Conservation (phyloP, 2,797 vertebrate species). For the Platalea minor region DNA sequence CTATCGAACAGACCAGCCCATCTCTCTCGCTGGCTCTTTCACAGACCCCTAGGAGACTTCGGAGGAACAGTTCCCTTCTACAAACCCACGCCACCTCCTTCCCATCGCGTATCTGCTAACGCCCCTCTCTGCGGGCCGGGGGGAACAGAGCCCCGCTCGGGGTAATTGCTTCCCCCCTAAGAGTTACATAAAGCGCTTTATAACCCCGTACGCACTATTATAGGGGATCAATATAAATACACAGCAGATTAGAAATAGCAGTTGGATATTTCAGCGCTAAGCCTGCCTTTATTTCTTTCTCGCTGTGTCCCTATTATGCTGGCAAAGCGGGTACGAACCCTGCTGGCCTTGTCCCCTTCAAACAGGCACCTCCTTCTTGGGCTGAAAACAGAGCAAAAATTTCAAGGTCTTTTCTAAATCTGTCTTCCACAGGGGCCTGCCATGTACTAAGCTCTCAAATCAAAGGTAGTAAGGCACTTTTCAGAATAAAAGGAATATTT, state of each 20-base stretch:
- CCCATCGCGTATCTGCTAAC: rapidly evolving
- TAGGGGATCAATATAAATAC: neutral
- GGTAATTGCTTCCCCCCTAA: neutral
- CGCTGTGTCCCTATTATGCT: neutral
- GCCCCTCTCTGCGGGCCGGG: neutral
- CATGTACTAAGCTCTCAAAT: neutral
- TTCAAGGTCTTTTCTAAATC: neutral
- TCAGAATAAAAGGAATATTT: neutral
- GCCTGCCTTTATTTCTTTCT: neutral
- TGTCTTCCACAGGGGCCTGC: neutral
- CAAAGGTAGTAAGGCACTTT: neutral
- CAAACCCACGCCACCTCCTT: neutral
- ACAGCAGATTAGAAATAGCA: neutral
- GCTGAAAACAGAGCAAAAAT: neutral
- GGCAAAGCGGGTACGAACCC: neutral
- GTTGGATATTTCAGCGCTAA: neutral
- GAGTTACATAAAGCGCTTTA: neutral
- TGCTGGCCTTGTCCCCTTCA: neutral
- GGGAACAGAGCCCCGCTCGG: rapidly evolving
- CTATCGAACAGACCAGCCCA: rapidly evolving
- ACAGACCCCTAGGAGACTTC: rapidly evolving
- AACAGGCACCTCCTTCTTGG: neutral
- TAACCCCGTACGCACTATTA: rapidly evolving
- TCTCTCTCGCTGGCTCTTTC: neutral
- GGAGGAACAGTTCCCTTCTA: neutral